Percentiles rank a stretch among this genome's conserved stretches.
These are phyloP conservation scores for Dicyrtoma fusca DNA, from an alignment of 2,888 invertebrate genomes.

Conservation along the genomic window DNA sequence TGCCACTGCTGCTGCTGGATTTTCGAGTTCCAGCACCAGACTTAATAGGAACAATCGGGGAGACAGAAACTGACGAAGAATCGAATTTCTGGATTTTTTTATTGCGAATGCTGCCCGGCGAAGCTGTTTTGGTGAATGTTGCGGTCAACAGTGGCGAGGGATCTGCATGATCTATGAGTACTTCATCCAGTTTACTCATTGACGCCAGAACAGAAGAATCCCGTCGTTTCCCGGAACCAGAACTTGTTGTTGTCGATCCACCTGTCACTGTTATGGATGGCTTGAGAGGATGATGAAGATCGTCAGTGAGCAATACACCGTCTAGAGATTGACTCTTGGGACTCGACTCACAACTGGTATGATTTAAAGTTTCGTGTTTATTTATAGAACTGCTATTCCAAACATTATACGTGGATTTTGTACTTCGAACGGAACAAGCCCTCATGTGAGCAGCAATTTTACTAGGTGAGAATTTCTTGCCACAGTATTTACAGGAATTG, in stretches of 20 bases:
- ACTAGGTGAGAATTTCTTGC: conserved; percentile 43
- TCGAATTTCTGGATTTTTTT: too few species aligned
- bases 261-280: too few species aligned
- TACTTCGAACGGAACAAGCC: conserved; percentile 40
- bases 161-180: neutral
- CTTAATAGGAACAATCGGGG: too few species aligned
- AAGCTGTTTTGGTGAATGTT: neutral
- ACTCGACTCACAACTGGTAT: neutral
- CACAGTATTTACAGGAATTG: conserved; percentile 47
- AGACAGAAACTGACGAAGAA: too few species aligned
- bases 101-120: neutral
- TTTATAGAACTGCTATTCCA: conserved; percentile 13
- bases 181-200: neutral
- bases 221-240: too few species aligned
- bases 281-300: neutral
- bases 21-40: too few species aligned
- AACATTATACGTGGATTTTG: conserved; percentile 30
- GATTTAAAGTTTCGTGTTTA: neutral
- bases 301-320: neutral
- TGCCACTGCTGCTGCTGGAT: neutral
- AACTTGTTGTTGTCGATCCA: too few species aligned
- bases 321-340: too few species aligned
- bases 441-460: conserved; percentile 49
- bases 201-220: neutral
- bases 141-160: neutral